Evolutionary conservation across 2,113 vertebrate genomes (phyloP), one percentile per base, ranked within the genome.

Genomic region (Petrocephalus microphthalmus): DNA sequence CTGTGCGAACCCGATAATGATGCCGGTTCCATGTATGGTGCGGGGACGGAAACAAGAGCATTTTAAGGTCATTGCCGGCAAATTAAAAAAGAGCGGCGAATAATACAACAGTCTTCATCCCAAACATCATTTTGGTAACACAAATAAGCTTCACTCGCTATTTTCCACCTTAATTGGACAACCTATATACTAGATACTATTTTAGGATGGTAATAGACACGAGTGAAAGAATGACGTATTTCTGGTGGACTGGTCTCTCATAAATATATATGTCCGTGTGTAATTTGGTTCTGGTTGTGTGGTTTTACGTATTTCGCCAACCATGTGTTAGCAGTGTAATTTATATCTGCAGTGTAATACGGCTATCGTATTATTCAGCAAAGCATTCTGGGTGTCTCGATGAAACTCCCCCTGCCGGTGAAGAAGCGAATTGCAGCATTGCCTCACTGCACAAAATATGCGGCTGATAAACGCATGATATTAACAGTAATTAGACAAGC

Each of bases 1-100:
- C 56, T 29, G 64, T 88, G 89, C 88, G 33, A 85, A 84, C 54
- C 91, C 88, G 89, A 47, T 53, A 49, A 87, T 67, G 90, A 92
- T 91, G 91, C 88, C 84, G 78, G 64, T 25, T 17, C 15, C 7
- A 42, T 78, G 71, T 1, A 52, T 60, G 25, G 10, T 29, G 22
- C 13, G 19, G 84, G 49, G 5, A 0, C 53, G 29, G 33, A 37
- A 74, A 67, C 89, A 89, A 92, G 90, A 91, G 89, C 88, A 88
- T 88, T 0, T 52, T 51, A 86, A 88, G 87, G 89, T 91, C 91
- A 53, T 52, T 20, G 22, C 17, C 53, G 10, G n/a, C 10, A 45
- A 15, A 86, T 5, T 54, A 6, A 64, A 84, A 13, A 29, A 1
- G 15, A 22, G 37, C 45, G 54, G 25, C 82, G n/a, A 47, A 29